A percentile compares a stretch with the other conserved stretches of the same genome.
Conservation (phyloP, 2,797 vertebrate species). For the Leptatherina wallacei region DNA sequence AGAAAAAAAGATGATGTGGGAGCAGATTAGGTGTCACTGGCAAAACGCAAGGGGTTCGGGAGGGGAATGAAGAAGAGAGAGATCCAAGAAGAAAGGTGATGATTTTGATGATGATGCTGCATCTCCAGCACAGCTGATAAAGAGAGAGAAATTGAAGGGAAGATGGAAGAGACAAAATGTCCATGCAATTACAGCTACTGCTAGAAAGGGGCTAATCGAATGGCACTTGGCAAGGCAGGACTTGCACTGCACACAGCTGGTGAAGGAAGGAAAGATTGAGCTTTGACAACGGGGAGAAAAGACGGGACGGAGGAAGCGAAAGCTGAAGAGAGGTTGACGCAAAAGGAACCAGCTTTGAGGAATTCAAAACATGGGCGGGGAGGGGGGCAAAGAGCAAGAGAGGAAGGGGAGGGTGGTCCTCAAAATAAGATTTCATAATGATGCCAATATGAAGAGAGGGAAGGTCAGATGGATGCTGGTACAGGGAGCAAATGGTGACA, state of each 20-base stretch:
- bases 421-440: conserved; percentile 11
- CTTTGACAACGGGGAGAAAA: conserved; percentile 64
- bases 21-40: conserved; percentile 14
- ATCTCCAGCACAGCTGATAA: conserved; percentile 46
- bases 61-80: conserved; percentile 17
- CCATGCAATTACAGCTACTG: conserved; percentile 69
- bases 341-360: conserved; percentile 32
- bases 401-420: neutral
- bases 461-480: conserved; percentile 19
- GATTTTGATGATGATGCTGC: conserved; percentile 43
- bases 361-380: conserved; percentile 23
- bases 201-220: conserved; percentile 76
- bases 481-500: conserved; percentile 8
- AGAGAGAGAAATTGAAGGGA: conserved; percentile 39
- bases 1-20: conserved; percentile 2
- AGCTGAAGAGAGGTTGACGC: conserved; percentile 36
- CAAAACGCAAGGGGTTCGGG: neutral
- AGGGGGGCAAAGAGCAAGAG: neutral
- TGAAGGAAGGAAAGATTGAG: conserved; percentile 67
- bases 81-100: conserved; percentile 12
- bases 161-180: conserved; percentile 53
- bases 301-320: conserved; percentile 38
- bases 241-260: conserved; percentile 69
- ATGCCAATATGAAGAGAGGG: conserved; percentile 4
- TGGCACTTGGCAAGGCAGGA: conserved; percentile 74